A percentile compares a stretch with the other conserved stretches of the same genome.
These are phyloP conservation scores for Harlomillsia oculata DNA, from an alignment of 1,140 invertebrate species.

Conservation along the genomic window DNA sequence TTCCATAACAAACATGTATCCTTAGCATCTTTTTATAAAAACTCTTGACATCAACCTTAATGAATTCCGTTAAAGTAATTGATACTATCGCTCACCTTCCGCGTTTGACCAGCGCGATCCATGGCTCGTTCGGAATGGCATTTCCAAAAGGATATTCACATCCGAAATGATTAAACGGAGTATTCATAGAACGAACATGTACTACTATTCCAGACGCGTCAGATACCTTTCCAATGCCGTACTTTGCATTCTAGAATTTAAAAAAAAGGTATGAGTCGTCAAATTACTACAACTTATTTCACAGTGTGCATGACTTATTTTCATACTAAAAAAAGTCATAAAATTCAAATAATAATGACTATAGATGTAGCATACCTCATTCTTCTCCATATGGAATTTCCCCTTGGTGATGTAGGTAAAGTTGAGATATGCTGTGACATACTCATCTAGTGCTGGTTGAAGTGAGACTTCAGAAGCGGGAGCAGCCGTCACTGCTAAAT, in stretches of 20 bases:
- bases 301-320: slow-evolving; percentile 37
- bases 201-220: slow-evolving; percentile 50
- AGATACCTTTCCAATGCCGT: slow-evolving; percentile 54
- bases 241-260: slow-evolving; percentile 48
- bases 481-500: too few species aligned
- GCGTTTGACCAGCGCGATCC: slow-evolving; percentile 63
- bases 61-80: not conserved
- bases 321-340: not conserved
- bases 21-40: not conserved
- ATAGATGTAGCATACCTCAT: not conserved
- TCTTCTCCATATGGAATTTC: slow-evolving; percentile 20
- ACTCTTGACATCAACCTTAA: not conserved
- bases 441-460: too few species aligned
- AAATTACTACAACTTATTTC: slow-evolving; percentile 43
- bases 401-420: slow-evolving; percentile 39
- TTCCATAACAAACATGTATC: not conserved
- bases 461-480: too few species aligned
- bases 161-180: slow-evolving; percentile 50
- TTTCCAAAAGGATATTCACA: slow-evolving; percentile 52
- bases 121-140: slow-evolving; percentile 48
- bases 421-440: slow-evolving; percentile 41
- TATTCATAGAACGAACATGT: slow-evolving; percentile 46
- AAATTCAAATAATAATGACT: not conserved
- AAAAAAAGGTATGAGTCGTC: not conserved
- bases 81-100: slow-evolving; percentile 42